Evolutionary conservation across 2,888 invertebrate genomes (phyloP), one percentile per base, ranked within the genome.

Genomic region (Volucella inanis): DNA sequence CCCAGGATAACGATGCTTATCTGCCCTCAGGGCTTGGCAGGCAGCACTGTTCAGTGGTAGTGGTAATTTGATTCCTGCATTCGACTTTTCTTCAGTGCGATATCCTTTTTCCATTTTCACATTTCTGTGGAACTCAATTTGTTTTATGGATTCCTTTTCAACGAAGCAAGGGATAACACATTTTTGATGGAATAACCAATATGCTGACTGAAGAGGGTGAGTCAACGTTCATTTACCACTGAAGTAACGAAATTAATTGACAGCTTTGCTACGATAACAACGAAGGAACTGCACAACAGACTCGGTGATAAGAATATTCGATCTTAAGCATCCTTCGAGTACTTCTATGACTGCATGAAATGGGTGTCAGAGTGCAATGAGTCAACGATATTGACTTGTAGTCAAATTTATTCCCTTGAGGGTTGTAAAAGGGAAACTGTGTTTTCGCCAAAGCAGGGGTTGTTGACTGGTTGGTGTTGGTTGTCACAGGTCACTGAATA

Each of bases 71-170:
- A 85, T 81, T 81, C 85, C 71, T 71, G 39, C 67, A 55, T 71
- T 31, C 55, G 45, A 41, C 6, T 50, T 45, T n/a, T 39, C n/a
- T 14, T 8, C 61, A 75, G 55, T 18, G 50, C 55, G 67, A 55
- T 54, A 75, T 59, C 55, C 52, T 72, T 64, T 62, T 52, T 45
- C 52, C 54, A 52, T 54, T 68, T 72, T 79, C 43, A 6, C 22
- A n/a, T 65, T 64, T 71, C 62, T 62, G 70, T 76, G 61, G 77
- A 81, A 67, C 71, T 76, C 85, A 85, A 85, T 85, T 85, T 85
- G 81, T 77, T 85, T 81, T 85, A 85, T 85, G 85, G 85, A 77
- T 81, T 85, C 81, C n/a, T 76, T 76, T 81, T 76, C 81, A 62
- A 72, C 76, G 71, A 49, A 76, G 31, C 31, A 31, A 31, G 47